Percentiles rank a stretch among this genome's conserved stretches.
These are phyloP conservation scores for Tragopan temminckii DNA, from an alignment of 2,797 vertebrate species.

Conservation along the genomic window DNA sequence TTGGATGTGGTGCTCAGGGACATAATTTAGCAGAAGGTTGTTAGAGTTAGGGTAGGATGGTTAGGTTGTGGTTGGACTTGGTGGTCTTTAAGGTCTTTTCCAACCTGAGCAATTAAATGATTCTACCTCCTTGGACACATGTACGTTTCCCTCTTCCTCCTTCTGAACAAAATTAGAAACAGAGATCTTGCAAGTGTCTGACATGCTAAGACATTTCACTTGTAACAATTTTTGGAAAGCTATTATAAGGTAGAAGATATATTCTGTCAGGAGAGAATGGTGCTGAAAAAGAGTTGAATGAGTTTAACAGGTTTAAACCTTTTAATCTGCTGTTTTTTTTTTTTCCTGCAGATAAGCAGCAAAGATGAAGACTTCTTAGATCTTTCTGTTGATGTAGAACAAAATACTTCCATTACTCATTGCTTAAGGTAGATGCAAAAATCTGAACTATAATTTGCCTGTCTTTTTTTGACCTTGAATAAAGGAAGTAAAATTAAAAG, in stretches of 20 bases:
- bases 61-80: no score
- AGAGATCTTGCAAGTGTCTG: not conserved
- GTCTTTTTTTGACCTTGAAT: not conserved
- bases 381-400: slow-evolving; percentile 89
- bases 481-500: not conserved
- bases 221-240: not conserved
- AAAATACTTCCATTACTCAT: slow-evolving; percentile 89
- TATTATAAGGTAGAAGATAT: not conserved
- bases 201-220: not conserved
- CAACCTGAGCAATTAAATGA: no score
- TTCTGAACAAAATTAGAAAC: not conserved
- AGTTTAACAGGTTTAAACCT: not conserved
- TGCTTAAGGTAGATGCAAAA: slow-evolving; percentile 83
- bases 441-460: not conserved
- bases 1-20: no score
- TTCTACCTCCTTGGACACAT: not conserved
- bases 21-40: no score
- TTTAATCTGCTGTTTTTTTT: not conserved
- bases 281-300: not conserved
- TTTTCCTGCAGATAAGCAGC: slow-evolving; percentile 84
- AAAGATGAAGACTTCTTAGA: slow-evolving; percentile 91
- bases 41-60: no score
- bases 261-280: not conserved
- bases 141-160: not conserved
- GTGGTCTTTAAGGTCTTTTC: no score